Evolutionary conservation across 2,797 vertebrate genomes (phyloP).

Genomic region (Sparidentex hasta): DNA sequence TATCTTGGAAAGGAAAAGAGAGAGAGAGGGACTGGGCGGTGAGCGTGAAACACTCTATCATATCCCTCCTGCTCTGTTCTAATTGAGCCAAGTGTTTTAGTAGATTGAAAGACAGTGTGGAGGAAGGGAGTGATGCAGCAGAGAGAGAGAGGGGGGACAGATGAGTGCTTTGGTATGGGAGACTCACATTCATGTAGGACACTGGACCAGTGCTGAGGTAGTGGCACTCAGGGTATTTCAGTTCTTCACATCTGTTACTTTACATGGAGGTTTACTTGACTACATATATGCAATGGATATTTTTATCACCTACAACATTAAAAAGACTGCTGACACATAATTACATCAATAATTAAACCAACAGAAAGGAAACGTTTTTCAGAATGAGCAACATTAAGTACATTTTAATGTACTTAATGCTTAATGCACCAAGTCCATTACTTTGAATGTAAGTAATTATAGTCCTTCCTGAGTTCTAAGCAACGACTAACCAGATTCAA

Average conservation of each 20-base stretch:
- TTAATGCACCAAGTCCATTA: too few relatives aligned
- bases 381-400: slow-evolving; percentile 3
- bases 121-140: slow-evolving; percentile 59
- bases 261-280: neutral
- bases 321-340: slow-evolving; percentile 12
- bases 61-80: slow-evolving; percentile 74
- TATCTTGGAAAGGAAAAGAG: slow-evolving; percentile 50
- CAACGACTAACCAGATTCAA: neutral
- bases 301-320: slow-evolving; percentile 7
- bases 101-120: slow-evolving; percentile 79
- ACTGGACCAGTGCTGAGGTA: slow-evolving; percentile 7
- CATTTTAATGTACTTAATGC: neutral
- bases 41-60: slow-evolving; percentile 77
- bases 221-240: neutral
- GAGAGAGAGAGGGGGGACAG: slow-evolving; percentile 11
- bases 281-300: neutral
- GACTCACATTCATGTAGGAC: slow-evolving; percentile 64
- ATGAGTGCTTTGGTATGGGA: slow-evolving; percentile 30
- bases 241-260: neutral
- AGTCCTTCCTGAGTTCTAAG: too few relatives aligned
- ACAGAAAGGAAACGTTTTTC: neutral
- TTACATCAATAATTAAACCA: slow-evolving; percentile 12
- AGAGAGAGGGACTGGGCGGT: slow-evolving; percentile 32
- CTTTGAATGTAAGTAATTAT: too few relatives aligned
- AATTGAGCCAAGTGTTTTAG: slow-evolving; percentile 84